phyloP scores from a whole-genome alignment of 2,113 vertebrate species.

The Eudyptes chrysolophus region DNA sequence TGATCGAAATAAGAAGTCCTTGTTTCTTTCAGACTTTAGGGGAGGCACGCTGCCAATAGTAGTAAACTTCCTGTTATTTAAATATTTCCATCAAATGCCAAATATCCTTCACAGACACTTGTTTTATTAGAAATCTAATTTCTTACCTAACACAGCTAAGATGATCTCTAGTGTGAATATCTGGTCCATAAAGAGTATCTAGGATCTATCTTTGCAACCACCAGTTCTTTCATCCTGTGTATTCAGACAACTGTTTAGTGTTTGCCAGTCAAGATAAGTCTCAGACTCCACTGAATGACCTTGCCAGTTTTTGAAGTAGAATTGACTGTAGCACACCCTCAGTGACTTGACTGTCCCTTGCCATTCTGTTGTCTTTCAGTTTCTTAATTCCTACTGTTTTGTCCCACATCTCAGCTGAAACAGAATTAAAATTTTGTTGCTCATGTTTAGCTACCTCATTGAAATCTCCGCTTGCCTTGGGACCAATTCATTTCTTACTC shows the following conservation, averaged over 20 bases:
- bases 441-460: not conserved
- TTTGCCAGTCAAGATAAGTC: not conserved
- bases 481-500: not conserved
- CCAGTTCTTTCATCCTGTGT: not conserved
- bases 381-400: not conserved
- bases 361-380: not conserved
- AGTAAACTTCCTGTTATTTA: not conserved
- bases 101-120: not conserved
- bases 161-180: not conserved
- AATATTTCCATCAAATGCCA: not conserved
- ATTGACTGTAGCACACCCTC: not conserved
- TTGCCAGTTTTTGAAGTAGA: not conserved
- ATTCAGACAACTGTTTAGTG: not conserved
- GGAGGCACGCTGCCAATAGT: not conserved
- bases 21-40: not conserved
- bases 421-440: not conserved
- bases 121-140: not conserved
- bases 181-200: not conserved
- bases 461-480: not conserved
- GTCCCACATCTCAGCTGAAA: not conserved
- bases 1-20: not conserved
- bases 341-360: not conserved
- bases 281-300: not conserved
- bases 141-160: not conserved
- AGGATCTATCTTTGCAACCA: not conserved